Base-by-base conservation (phyloP, 2,888 invertebrate species). In the Amphipoea oculea region DNA sequence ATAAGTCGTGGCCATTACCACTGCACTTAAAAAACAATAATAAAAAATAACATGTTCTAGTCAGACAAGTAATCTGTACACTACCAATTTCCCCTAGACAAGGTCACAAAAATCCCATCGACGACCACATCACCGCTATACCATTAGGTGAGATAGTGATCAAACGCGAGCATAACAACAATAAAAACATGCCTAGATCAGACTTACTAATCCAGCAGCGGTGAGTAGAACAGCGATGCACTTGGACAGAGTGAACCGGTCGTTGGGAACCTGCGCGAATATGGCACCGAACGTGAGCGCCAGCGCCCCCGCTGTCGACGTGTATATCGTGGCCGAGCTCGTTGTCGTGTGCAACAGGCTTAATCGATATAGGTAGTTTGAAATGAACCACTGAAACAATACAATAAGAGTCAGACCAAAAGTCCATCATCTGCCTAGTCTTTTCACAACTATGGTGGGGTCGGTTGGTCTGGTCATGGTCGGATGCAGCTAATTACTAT, bases 331-430 rank as follows among this genome's bases (percentile, higher is more conserved):
- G 66, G 99, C 99, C 80, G 99, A 98, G 77, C 98, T 98, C 23
- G 99, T 98, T 92, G 98, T 98, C 6, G 99, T 98, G 96, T 98
- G 98, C 75, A 98, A 97, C 84, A 99, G 96, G 73, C 99, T 99
- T 92, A 99, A 97, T 94, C 99, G 99, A 96, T 99, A 99, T 78
- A 99, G 98, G 94, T 99, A 99, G 96, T 99, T 99, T 79, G 99
- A 99, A 91, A 98, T 95, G 96, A 99, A 99, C 99, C 99, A 99
- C 99, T 99, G 96, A 73, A 97, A 98, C 89, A 85, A 88, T 88
- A 73, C 65, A 60, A 48, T 29, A 62, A 42, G 17, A 12, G 45
- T 76, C 45, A 45, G 1, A 60, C 60, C 12, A 65, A 23, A 40
- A 54, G 14, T 71, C 54, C 54, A 23, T 57, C 23, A 23, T 23